Evolutionary conservation across 2,888 invertebrate genomes (phyloP), one percentile per base, ranked within the genome.

Genomic region (Antitype chi): DNA sequence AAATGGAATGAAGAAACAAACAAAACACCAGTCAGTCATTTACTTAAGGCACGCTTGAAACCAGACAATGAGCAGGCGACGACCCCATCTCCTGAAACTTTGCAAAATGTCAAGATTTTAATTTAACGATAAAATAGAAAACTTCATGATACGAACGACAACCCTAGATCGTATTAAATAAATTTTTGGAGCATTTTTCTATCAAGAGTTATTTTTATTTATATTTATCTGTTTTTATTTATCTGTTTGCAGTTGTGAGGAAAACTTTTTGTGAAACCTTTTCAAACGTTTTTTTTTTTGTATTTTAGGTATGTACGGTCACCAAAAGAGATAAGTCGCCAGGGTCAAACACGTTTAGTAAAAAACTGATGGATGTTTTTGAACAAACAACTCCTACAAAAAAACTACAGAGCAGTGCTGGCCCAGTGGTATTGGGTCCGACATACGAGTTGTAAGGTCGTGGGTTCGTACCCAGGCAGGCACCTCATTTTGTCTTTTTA

Each of bases 81-180:
- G 84, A 81, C 70, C 80, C 53, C 70, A 69, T 62, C 84, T 73
- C 23, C 49, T 60, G 57, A 71, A 74, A 82, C 76, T 76, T 85
- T 69, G 70, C n/a, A n/a, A 76, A 85, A 76, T 76, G 70, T 74
- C 74, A 76, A 85, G 85, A 84, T 82, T 82, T 77, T 70, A 80
- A 80, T 80, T 82, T 82, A 43, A 78, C 78, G 66, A 78, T 70
- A 83, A 70, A 82, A 70, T 62, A 70, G 67, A 82, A 76, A 70
- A 66, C 49, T 82, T 53, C 60, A 43, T 77, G 77, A 70, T 66
- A 60, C 69, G 55, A 53, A 43, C 69, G 64, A 70, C 69, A 43
- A 66, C 64, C 64, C 59, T 63, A 32, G 13, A 23, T n/a, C 6
- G 25, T 52, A 59, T 25, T 32, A 68, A n/a, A 55, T 47, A 28